Evolutionary conservation across 2,888 invertebrate genomes (phyloP).

Genomic region (Protonemura montana): DNA sequence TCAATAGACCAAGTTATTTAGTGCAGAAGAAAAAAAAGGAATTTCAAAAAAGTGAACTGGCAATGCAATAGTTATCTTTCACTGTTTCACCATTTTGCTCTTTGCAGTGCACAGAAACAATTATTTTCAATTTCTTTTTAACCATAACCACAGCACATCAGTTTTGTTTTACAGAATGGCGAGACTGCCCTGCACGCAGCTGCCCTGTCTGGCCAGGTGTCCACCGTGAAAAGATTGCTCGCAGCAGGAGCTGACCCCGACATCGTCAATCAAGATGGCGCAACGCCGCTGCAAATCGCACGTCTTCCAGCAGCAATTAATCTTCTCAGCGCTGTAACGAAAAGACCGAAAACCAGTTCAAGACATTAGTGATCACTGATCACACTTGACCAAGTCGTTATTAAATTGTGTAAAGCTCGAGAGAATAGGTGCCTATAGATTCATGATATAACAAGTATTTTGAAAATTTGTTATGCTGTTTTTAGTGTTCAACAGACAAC

Average conservation of each 20-base stretch:
- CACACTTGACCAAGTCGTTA: not conserved
- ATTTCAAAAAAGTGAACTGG: no score
- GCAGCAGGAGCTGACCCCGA: slow-evolving; percentile 73
- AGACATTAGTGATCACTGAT: not conserved
- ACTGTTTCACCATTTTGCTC: no score
- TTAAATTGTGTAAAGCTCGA: not conserved
- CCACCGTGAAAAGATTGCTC: slow-evolving; percentile 78
- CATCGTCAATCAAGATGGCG: slow-evolving; percentile 76
- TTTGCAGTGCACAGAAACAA: no score
- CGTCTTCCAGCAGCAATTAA: slow-evolving; percentile 13
- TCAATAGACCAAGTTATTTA: no score
- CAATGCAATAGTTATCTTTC: no score
- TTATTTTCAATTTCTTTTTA: no score
- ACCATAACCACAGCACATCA: no score
- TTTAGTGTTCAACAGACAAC: not conserved
- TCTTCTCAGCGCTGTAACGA: not conserved
- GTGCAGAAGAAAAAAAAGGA: no score
- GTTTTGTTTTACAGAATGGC: slow-evolving; percentile 74
- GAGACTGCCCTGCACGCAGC: slow-evolving; percentile 92
- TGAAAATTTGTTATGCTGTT: not conserved
- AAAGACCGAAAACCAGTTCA: not conserved
- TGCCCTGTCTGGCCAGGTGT: slow-evolving; percentile 84
- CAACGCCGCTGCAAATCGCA: slow-evolving; percentile 61
- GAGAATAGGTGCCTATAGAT: not conserved
- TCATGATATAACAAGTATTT: not conserved